Base-by-base conservation (phyloP, 2,113 vertebrate species). In the Hippopotamus amphibius region DNA sequence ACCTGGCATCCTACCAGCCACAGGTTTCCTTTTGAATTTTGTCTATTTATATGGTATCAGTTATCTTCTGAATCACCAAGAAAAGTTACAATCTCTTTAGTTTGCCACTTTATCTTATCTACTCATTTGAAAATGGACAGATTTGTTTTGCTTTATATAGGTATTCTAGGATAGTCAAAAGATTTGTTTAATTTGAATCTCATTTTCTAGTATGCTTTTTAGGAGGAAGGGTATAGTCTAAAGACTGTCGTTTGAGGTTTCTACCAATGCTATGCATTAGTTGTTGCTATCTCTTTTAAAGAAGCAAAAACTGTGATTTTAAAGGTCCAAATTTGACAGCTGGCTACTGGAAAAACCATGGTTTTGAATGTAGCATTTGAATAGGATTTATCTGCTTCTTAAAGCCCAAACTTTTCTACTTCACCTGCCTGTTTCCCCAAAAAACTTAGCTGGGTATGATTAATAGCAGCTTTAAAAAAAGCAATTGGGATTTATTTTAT, bases 141-240 rank as follows among this genome's bases (percentile, higher is more conserved):
- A 53, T 88, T 92, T 48, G 8, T 46, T 87, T 77, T 72, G 26
- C 48, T 65, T 90, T 88, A 57, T 77, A 6, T 79, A 24, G 19
- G 85, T 93, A 26, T 90, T 95, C 61, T 88, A 79, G 57, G 63
- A 43, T n/a, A 77, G 46, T 83, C 33, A 55, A 68, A 95, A 61
- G 71, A 21, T 90, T 89, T 93, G 55, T 68, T 88, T 90, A 77
- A 50, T 85, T 69, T 72, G 79, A 50, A 69, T 98, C 43, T 88
- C 21, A 85, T 82, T 94, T 90, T 93, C 65, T 82, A 71, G 74
- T 88, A 79, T 72, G 4, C 16, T 90, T 97, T 92, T 50, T 66
- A 89, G 81, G 28, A 46, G 22, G 7, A 92, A 83, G n/a, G 30
- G 46, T 53, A n/a, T 72, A 33, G 43, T 74, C 12, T 92, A 71